Evolutionary conservation across 2,113 vertebrate genomes (phyloP).

Genomic region (Hepsetus odoe): DNA sequence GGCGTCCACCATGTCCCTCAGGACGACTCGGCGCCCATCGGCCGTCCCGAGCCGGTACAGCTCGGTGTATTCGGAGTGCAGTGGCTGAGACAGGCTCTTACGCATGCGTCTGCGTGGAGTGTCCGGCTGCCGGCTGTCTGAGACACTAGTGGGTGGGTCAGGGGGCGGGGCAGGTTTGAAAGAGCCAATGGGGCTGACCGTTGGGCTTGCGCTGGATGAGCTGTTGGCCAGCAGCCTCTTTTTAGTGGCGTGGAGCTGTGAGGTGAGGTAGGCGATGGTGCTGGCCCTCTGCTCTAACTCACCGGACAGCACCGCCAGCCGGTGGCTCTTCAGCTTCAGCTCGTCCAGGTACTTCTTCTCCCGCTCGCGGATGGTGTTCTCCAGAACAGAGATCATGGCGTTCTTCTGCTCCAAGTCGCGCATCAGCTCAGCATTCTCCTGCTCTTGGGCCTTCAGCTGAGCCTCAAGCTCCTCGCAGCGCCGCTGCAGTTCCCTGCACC

Average conservation of each 20-base stretch:
- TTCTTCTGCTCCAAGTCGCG: constrained; percentile 93
- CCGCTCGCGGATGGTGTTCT: constrained; percentile 91
- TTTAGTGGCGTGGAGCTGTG: constrained; percentile 93
- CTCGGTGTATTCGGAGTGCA: constrained; percentile 93
- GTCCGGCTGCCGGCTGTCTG: constrained; percentile 81
- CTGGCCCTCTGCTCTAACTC: constrained; percentile 95
- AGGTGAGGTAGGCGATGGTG: constrained; percentile 93
- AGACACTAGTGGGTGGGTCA: constrained; percentile 76
- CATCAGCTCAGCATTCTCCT: constrained; percentile 86
- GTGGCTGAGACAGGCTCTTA: constrained; percentile 93
- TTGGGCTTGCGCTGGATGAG: constrained; percentile 81
- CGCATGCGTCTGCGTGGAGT: constrained; percentile 90
- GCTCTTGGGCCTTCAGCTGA: constrained; percentile 87
- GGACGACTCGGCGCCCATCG: constrained; percentile 84
- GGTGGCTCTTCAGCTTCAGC: constrained; percentile 96
- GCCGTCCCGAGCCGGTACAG: constrained; percentile 84
- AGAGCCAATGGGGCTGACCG: constrained; percentile 79
- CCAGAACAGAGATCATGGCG: constrained; percentile 88
- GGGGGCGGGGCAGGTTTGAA: constrained; percentile 88
- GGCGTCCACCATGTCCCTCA: constrained; percentile 87
- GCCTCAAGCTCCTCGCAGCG: constrained; percentile 91
- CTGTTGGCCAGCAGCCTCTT: constrained; percentile 85
- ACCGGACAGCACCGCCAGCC: constrained; percentile 86
- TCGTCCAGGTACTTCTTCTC: constrained; percentile 97
- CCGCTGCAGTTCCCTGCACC: constrained; percentile 83